Percentiles rank a stretch among this genome's conserved stretches.
These are phyloP conservation scores for Empis livida DNA, from an alignment of 2,888 invertebrate species.

Conservation along the genomic window DNA sequence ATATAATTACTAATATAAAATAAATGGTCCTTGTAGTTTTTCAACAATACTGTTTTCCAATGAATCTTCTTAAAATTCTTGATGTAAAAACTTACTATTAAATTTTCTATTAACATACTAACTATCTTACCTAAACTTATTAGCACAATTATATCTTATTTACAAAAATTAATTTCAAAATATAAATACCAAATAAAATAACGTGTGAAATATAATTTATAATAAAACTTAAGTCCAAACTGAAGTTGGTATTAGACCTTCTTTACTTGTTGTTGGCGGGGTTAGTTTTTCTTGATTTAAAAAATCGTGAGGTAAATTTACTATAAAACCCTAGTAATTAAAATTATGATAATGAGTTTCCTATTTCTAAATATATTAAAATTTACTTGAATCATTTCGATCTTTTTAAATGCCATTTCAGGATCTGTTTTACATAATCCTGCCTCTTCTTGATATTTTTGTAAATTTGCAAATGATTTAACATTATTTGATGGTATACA, in stretches of 20 bases:
- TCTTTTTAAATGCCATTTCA: slow-evolving; percentile 53
- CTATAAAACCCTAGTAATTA: slow-evolving; percentile 61
- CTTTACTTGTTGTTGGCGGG: slow-evolving; percentile 71
- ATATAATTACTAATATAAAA: too few species aligned
- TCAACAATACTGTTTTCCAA: too few species aligned
- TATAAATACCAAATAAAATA: slow-evolving; percentile 3
- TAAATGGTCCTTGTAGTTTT: too few species aligned
- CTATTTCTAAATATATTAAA: background rate
- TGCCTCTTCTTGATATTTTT: slow-evolving; percentile 59
- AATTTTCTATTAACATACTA: too few species aligned
- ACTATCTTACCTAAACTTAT: slow-evolving; percentile 9
- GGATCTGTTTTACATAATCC: slow-evolving; percentile 63
- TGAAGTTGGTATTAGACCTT: slow-evolving; percentile 83
- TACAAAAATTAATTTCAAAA: slow-evolving; percentile 7
- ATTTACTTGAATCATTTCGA: slow-evolving; percentile 56
- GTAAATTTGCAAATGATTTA: slow-evolving; percentile 62
- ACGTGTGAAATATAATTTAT: background rate
- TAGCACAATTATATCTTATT: slow-evolving; percentile 3
- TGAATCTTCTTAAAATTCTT: too few species aligned
- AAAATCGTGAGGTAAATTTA: slow-evolving; percentile 80
- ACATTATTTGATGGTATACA: slow-evolving; percentile 79
- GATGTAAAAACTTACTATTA: too few species aligned
- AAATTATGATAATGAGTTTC: slow-evolving; percentile 4
- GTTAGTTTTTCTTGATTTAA: slow-evolving; percentile 75
- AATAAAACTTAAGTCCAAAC: slow-evolving; percentile 63